These are phyloP conservation scores for Cephus spinipes DNA, from an alignment of 2,888 invertebrate genomes.

Conservation along the genomic window DNA sequence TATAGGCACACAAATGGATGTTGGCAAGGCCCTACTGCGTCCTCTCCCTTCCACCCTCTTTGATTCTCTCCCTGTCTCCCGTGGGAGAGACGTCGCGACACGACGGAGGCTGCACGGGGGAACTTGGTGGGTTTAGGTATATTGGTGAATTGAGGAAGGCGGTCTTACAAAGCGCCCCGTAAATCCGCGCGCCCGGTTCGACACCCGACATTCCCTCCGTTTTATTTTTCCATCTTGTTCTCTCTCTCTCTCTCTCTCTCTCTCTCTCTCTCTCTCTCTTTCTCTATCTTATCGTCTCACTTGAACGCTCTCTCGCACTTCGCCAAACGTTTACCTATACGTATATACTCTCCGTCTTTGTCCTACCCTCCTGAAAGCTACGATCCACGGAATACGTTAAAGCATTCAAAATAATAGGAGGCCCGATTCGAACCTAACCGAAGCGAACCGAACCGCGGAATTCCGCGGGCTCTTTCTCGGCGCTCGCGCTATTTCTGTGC, in stretches of 20 bases:
- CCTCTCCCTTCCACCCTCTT: conserved; percentile 18
- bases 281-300: conserved; percentile 33
- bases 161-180: conserved; percentile 66
- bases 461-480: conserved; percentile 4
- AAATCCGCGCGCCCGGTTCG: conserved; percentile 64
- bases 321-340: conserved; percentile 25
- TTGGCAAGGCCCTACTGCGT: conserved; percentile 31
- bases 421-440: conserved; percentile 10
- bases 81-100: neutral
- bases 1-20: conserved; percentile 36
- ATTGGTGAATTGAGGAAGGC: conserved; percentile 66
- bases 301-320: conserved; percentile 19
- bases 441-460: conserved; percentile 19
- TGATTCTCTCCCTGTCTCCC: neutral
- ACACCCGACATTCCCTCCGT: conserved; percentile 64
- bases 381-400: conserved; percentile 41
- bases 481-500: neutral
- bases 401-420: conserved; percentile 62
- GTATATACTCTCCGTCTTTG: conserved; percentile 13
- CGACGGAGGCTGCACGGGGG: neutral
- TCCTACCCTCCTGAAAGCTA: conserved; percentile 14
- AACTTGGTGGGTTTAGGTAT: conserved; percentile 46
- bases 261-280: conserved; percentile 17
- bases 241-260: conserved; percentile 9
- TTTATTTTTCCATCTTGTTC: conserved; percentile 51